A percentile compares a stretch with the other conserved stretches of the same genome.
Conservation (phyloP, 1,140 invertebrate species). For the Zaprionus ornatus region DNA sequence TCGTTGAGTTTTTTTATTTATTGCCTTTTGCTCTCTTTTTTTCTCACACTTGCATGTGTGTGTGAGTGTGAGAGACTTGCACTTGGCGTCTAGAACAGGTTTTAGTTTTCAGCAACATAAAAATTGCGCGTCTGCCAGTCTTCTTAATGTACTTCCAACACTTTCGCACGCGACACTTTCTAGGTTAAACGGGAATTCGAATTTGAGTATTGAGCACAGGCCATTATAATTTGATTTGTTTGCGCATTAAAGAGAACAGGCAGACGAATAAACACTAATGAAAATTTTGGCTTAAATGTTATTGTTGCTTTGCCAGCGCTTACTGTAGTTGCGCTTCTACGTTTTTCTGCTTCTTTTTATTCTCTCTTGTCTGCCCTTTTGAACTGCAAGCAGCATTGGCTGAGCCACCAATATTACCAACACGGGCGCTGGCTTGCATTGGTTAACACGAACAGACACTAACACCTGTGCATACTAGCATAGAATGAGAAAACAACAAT, state of each 20-base stretch:
- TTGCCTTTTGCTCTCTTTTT: constrained; percentile 28
- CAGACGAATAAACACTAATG: constrained; percentile 22
- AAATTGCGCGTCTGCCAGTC: constrained; percentile 37
- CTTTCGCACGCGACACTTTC: constrained; percentile 81
- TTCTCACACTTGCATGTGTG: constrained; percentile 8
- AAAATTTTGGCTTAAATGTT: constrained; percentile 50
- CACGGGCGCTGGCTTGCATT: constrained; percentile 46
- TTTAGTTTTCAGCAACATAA: constrained; percentile 49
- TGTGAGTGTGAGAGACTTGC: constrained; percentile 45
- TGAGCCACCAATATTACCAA: constrained; percentile 38
- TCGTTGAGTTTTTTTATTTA: constrained; percentile 41
- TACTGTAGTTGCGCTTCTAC: constrained; percentile 34
- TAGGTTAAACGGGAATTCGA: constrained; percentile 64
- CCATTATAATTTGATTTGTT: constrained; percentile 62
- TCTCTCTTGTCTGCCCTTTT: constrained; percentile 48
- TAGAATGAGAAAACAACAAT: constrained; percentile 51
- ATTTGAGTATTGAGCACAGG: constrained; percentile 66
- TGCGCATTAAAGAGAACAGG: constrained; percentile 46
- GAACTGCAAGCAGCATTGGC: constrained; percentile 60
- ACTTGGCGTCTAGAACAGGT: constrained; percentile 75
- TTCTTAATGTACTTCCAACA: constrained; percentile 62
- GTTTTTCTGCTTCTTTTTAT: constrained; percentile 16
- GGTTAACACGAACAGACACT: constrained; percentile 60
- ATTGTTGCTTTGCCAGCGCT: constrained; percentile 6
- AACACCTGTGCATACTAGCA: constrained; percentile 41